Evolutionary conservation across 2,888 invertebrate species (phyloP), one percentile per base, ranked within the genome.

Genomic region (Linyphia triangularis): DNA sequence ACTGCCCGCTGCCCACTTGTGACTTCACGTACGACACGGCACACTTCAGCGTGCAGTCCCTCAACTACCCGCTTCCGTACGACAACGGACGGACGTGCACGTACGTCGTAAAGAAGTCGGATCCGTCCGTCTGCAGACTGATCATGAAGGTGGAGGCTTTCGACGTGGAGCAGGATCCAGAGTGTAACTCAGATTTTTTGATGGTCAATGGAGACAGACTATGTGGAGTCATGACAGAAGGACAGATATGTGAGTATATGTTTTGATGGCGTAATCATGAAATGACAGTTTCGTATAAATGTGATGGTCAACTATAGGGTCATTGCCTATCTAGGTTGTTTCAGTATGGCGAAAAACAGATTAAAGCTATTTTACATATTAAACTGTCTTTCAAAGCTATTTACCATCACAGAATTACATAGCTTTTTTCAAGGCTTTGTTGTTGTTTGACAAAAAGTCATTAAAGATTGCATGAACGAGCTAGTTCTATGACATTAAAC

Each of bases 1-100:
- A 90, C 59, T 90, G 90, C 16, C 85, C 86, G 6, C 65, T 81
- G 2, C 86, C 90, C n/a, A 61, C 67, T 4, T 90, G 90, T 63
- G 89, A 89, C 37, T 63, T 26, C 7, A 79, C 61, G 9, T 86
- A 73, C 83, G 59, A 69, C 26, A 51, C 82, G 6, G 30, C 57
- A 6, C 70, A 85, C 9, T 90, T 90, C 69, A 69, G 81, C 4
- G 24, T 90, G 40, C 59, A 72, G 9, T 73, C 79, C 13, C 90
- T 89, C 61, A 86, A 89, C 37, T 89, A 75, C 37, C 90, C 90
- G 0, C 28, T 78, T 16, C 83, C 89, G n/a, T 90, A 90, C 70
- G 89, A 89, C 24, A 89, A 90, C 26, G 77, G 89, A 7, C 85
- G 83, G 7, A 72, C 63, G 3, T 90, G 89, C 59, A 51, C 73